These are phyloP conservation scores for Oreochromis mossambicus DNA, from an alignment of 2,797 vertebrate species.

Conservation along the genomic window DNA sequence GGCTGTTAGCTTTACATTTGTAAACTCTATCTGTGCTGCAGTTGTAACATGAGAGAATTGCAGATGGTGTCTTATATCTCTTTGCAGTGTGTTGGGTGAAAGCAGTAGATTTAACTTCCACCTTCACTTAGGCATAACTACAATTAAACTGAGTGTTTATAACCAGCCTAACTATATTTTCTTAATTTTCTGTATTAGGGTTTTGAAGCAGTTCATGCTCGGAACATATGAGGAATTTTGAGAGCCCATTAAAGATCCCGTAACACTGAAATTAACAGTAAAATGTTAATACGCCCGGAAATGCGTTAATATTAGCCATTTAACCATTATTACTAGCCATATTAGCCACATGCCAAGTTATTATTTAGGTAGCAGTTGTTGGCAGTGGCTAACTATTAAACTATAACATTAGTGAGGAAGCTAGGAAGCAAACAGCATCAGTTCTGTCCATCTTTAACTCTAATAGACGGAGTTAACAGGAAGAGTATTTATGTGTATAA, in stretches of 20 bases:
- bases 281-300: fast-evolving
- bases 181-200: neutral
- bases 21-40: neutral
- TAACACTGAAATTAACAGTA: neutral
- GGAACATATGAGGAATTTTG: neutral
- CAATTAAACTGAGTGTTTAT: neutral
- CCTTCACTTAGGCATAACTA: neutral
- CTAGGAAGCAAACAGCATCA: neutral
- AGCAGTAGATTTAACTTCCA: neutral
- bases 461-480: neutral
- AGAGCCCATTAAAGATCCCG: neutral
- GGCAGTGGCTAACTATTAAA: neutral
- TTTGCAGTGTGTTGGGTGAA: neutral
- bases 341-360: neutral
- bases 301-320: neutral
- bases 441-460: neutral
- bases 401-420: neutral
- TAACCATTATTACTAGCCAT: neutral
- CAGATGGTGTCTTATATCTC: neutral
- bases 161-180: neutral
- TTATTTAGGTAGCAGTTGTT: neutral
- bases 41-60: neutral
- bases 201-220: neutral
- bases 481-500: neutral
- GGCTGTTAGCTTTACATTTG: neutral